Evolutionary conservation across 2,113 vertebrate species (phyloP).

Genomic region (Brevimyrus niger): DNA sequence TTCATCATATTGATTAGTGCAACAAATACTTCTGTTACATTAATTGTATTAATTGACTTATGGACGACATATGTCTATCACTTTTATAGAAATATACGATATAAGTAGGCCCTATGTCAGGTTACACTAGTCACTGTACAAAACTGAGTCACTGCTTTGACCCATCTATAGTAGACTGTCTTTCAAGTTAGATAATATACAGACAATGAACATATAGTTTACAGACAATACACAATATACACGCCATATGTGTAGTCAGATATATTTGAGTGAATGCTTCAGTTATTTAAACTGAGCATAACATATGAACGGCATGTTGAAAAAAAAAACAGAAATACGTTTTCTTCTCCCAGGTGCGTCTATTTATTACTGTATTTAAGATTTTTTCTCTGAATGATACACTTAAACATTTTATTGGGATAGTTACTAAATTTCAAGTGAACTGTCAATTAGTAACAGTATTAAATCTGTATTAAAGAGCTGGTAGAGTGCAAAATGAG

Average conservation of each 20-base stretch:
- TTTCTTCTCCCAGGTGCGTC: background rate
- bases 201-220: background rate
- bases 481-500: background rate
- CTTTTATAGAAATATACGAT: background rate
- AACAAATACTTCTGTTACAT: background rate
- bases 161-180: background rate
- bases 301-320: background rate
- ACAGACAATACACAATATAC: background rate
- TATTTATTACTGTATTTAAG: background rate
- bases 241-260: background rate
- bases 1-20: background rate
- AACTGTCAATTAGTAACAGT: background rate
- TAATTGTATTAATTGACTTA: background rate
- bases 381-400: background rate
- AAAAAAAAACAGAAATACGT: background rate
- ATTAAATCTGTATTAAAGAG: background rate
- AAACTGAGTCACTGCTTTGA: background rate
- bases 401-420: background rate
- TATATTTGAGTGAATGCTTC: background rate
- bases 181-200: background rate
- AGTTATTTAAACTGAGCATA: background rate
- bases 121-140: too few relatives aligned
- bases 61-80: background rate
- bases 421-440: background rate
- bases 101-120: background rate